Evolutionary conservation across 2,888 invertebrate species (phyloP).

Genomic region (Pherbina coryleti): DNA sequence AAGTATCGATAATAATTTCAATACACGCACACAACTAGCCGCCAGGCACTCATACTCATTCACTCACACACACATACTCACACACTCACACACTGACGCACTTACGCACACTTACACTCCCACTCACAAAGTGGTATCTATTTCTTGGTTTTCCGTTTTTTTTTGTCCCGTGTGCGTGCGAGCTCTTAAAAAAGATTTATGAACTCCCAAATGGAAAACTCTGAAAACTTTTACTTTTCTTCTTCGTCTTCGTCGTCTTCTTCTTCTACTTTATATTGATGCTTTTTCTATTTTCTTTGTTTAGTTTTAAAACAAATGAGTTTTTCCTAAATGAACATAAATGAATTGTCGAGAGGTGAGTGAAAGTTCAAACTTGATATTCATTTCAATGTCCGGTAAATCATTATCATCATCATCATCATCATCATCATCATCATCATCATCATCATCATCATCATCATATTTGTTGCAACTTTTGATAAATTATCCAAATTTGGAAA

Average conservation of each 20-base stretch:
- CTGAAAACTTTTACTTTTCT: constrained; percentile 1
- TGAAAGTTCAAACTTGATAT: constrained; percentile 14
- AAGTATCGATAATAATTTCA: constrained; percentile 29
- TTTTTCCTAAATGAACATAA: constrained; percentile 17
- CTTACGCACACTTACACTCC: not conserved
- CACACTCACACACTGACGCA: not conserved
- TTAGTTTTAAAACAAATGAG: constrained; percentile 4
- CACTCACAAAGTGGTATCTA: not conserved
- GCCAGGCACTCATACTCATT: not conserved
- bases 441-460: no score
- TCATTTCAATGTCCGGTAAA: not conserved
- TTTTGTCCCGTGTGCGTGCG: not conserved
- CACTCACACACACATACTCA: not conserved
- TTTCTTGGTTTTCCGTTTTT: constrained; percentile 1
- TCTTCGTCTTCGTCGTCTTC: no score
- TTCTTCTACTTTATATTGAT: no score
- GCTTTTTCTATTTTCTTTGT: not conserved
- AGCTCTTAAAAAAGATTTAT: constrained; percentile 28
- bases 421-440: no score
- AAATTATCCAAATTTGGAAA: not conserved
- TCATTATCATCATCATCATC: not conserved
- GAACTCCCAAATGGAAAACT: constrained; percentile 23
- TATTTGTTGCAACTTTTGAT: not conserved
- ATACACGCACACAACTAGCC: constrained; percentile 7
- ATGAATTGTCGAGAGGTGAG: constrained; percentile 5